phyloP scores from a whole-genome alignment of 2,888 invertebrate species.

The Acanthacorydalis orientalis region DNA sequence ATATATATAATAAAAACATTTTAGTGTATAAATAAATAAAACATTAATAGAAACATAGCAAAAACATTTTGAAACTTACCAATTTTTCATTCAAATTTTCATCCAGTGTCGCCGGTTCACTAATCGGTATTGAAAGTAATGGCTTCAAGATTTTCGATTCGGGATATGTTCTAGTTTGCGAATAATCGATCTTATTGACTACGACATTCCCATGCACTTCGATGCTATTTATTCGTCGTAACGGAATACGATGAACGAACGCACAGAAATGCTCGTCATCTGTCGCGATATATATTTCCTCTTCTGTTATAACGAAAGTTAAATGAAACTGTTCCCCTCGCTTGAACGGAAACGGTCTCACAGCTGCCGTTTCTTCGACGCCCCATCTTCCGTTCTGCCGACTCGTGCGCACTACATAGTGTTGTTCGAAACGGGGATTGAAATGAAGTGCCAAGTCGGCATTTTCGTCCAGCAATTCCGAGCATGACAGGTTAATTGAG shows the following conservation, averaged over 20 bases:
- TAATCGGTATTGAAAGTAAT: not conserved
- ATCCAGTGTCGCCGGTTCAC: not conserved
- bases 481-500: constrained; percentile 40
- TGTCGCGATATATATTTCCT: constrained; percentile 47
- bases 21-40: no score
- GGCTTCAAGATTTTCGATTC: not conserved
- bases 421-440: constrained; percentile 62
- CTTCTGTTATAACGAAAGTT: constrained; percentile 40
- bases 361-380: constrained; percentile 41
- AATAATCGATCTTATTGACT: constrained; percentile 23
- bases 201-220: constrained; percentile 47
- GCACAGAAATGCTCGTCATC: constrained; percentile 59
- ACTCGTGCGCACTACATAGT: constrained; percentile 62
- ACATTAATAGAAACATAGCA: no score
- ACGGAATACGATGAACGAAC: constrained; percentile 47
- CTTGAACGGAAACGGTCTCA: constrained; percentile 23
- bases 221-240: constrained; percentile 34
- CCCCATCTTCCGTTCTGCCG: constrained; percentile 53
- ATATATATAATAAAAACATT: no score
- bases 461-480: constrained; percentile 19
- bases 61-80: no score
- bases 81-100: not conserved
- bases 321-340: constrained; percentile 33
- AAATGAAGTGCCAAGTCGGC: constrained; percentile 54
- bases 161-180: not conserved